Evolutionary conservation across 2,113 vertebrate genomes (phyloP).

Genomic region (Eulemur rufifrons): DNA sequence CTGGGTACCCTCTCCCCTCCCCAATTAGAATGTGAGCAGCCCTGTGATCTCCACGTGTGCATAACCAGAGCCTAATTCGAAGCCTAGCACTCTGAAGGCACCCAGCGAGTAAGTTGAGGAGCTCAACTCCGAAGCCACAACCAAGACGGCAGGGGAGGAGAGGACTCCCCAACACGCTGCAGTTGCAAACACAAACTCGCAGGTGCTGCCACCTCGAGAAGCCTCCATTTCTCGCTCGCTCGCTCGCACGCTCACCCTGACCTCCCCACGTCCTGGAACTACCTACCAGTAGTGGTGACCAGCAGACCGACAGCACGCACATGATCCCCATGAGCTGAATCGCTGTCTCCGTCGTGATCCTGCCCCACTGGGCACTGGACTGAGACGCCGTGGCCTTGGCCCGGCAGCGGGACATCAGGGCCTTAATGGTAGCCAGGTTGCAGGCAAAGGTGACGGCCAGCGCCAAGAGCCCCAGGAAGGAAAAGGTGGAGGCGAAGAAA

Average conservation of each 20-base stretch:
- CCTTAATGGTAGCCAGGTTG: constrained; percentile 93
- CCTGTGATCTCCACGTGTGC: neutral
- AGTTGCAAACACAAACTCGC: neutral
- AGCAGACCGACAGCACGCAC: constrained; percentile 95
- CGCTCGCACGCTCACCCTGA: neutral
- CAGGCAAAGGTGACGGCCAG: constrained; percentile 91
- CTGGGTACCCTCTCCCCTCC: neutral
- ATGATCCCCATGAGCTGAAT: constrained; percentile 96
- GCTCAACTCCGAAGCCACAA: neutral
- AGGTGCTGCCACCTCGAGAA: neutral
- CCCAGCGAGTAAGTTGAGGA: neutral
- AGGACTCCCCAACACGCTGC: neutral
- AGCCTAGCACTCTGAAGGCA: neutral
- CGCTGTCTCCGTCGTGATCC: constrained; percentile 94
- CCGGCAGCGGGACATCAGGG: constrained; percentile 90
- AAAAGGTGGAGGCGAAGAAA: constrained; percentile 92
- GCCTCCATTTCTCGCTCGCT: neutral
- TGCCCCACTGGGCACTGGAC: constrained; percentile 91
- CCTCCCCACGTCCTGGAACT: neutral
- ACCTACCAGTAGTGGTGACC: constrained; percentile 97
- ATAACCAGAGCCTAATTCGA: neutral
- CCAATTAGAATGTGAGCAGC: neutral
- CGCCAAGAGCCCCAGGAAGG: constrained; percentile 90
- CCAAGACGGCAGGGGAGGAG: neutral
- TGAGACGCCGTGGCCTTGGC: constrained; percentile 84